phyloP scores from a whole-genome alignment of 2,797 vertebrate species.

The Molothrus ater region DNA sequence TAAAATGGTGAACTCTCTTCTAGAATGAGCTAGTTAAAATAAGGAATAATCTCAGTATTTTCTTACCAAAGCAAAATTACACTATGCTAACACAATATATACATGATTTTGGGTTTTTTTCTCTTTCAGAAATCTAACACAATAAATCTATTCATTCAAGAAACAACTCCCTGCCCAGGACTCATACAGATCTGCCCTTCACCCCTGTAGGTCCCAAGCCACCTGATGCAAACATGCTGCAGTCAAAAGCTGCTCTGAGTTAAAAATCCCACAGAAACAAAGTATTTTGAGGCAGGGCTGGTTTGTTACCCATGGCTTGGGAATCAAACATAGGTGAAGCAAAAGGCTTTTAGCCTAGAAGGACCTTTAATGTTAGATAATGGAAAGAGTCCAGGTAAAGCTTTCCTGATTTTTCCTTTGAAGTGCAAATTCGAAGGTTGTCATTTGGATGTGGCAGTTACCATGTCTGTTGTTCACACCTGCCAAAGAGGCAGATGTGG shows the following conservation, averaged over 20 bases:
- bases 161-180: not conserved
- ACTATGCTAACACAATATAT: not conserved
- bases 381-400: not conserved
- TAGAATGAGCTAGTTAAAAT: not conserved
- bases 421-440: not conserved
- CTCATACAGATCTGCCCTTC: not conserved
- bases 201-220: not conserved
- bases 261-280: not conserved
- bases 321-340: not conserved
- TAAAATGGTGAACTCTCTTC: not conserved
- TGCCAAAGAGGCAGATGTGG: not conserved
- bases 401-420: not conserved
- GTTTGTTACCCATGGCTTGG: not conserved
- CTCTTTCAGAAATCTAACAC: not conserved
- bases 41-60: not conserved
- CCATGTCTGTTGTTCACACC: not conserved
- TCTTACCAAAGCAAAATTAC: not conserved
- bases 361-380: not conserved
- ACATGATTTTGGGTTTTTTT: accelerated
- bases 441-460: not conserved
- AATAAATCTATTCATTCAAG: not conserved
- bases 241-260: not conserved
- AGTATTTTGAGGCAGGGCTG: not conserved
- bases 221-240: accelerated
- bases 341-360: not conserved